Percentiles rank a stretch among this genome's conserved stretches.
These are phyloP conservation scores for Camptogramma bilineatum DNA, from an alignment of 2,888 invertebrate genomes.

Conservation along the genomic window DNA sequence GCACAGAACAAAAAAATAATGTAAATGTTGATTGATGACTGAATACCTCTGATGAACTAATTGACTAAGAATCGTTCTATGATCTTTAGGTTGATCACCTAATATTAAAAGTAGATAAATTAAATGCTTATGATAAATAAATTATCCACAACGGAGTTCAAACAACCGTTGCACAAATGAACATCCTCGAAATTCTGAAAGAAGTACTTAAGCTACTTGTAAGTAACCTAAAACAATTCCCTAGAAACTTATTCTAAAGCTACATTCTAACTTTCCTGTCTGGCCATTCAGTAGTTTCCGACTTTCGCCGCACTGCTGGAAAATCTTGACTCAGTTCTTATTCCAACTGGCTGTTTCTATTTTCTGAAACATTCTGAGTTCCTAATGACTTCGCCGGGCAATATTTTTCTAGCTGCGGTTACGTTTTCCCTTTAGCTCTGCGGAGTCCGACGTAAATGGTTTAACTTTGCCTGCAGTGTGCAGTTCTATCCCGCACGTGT, in stretches of 20 bases:
- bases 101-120: too few species aligned
- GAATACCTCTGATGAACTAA: too few species aligned
- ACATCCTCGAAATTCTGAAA: too few species aligned
- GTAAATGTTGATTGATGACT: too few species aligned
- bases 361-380: slow-evolving; percentile 49
- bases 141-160: too few species aligned
- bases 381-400: slow-evolving; percentile 53
- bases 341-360: slow-evolving; percentile 42
- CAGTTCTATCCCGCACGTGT: slow-evolving; percentile 55
- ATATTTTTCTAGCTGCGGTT: slow-evolving; percentile 54
- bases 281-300: slow-evolving; percentile 30
- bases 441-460: slow-evolving; percentile 51
- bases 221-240: slow-evolving; percentile 6
- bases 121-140: too few species aligned
- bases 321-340: slow-evolving; percentile 34
- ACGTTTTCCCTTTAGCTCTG: slow-evolving; percentile 48
- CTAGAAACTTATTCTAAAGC: slow-evolving; percentile 28
- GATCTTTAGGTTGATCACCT: too few species aligned
- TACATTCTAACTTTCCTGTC: slow-evolving; percentile 27
- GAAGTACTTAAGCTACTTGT: slow-evolving; percentile 5
- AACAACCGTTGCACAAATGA: too few species aligned
- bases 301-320: slow-evolving; percentile 28
- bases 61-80: too few species aligned
- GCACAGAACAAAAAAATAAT: too few species aligned
- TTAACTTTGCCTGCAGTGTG: slow-evolving; percentile 55